Percentiles rank a stretch among this genome's conserved stretches.
Evolutionary conservation across 2,888 invertebrate species (phyloP).

Genomic region (Prosapia bicincta): DNA sequence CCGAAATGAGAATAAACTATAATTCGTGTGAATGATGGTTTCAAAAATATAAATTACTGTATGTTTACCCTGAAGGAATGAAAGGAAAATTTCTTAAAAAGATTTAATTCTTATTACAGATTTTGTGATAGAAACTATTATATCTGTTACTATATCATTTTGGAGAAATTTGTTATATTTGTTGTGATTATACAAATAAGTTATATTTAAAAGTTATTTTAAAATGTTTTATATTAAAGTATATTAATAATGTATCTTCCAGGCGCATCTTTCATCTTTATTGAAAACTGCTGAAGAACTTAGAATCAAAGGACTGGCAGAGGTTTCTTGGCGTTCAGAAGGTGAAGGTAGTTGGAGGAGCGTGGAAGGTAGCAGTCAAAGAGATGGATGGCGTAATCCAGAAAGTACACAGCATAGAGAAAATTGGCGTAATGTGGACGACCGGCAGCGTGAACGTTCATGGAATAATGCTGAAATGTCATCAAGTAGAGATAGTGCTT

Average conservation of each 20-base stretch:
- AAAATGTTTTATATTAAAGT: no score
- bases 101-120: no score
- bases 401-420: background rate
- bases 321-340: slow-evolving; percentile 79
- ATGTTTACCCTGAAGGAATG: no score
- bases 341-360: slow-evolving; percentile 43
- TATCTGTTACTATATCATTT: no score
- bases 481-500: background rate
- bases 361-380: slow-evolving; percentile 38
- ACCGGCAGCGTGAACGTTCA: background rate
- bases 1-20: no score
- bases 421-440: background rate
- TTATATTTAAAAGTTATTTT: background rate
- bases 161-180: background rate
- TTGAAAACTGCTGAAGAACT: slow-evolving; percentile 90
- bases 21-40: no score
- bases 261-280: slow-evolving; percentile 83
- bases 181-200: background rate
- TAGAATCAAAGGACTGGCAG: slow-evolving; percentile 86
- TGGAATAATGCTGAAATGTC: background rate
- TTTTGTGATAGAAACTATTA: no score
- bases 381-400: background rate
- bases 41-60: no score
- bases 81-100: no score
- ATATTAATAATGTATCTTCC: slow-evolving; percentile 42